Base-by-base conservation (phyloP, 2,888 invertebrate genomes). In the Andrena flavipes region DNA sequence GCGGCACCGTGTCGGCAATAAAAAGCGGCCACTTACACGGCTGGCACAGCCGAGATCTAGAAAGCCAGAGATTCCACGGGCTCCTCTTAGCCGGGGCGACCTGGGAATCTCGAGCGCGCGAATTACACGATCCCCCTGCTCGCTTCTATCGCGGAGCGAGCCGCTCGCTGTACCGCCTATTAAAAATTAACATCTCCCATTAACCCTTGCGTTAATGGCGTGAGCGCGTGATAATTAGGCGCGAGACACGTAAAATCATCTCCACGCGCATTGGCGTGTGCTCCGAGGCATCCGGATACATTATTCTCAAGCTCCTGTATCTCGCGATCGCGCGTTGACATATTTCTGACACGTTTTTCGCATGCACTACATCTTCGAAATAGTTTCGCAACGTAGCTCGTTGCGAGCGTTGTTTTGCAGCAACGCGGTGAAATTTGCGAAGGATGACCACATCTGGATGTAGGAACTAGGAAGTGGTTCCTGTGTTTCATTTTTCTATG, bases 51-150 rank as follows among this genome's bases (percentile, higher is more conserved):
- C 49, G 74, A 84, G 83, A 72, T 84, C 79, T 87, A 87, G 87
- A 87, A 87, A 87, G 87, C 85, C 74, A 54, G 42, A 76, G 81
- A 80, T 87, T 84, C 85, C 87, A 75, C 77, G 84, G 35, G 67
- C 59, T 69, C 64, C 30, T 64, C 71, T 33, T 29, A 81, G 70
- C 56, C 54, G 64, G 16, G 42, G 23, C 68, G 78, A 78, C 59
- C 81, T 86, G 87, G 79, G 84, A 87, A 86, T 84, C 67, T 64
- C 65, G 76, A 56, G 64, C 70, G 62, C 76, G 70, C 65, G 76
- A 76, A 83, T 84, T 84, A 71, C 71, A 64, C 76, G 76, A 72
- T 67, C 51, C 26, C 68, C 51, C 69, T 29, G 42, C 68, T 69
- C 68, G 60, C 42, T 71, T 42, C 68, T 56, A 29, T 30, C 54